Base-by-base conservation (phyloP, 2,113 vertebrate genomes). In the Aspiorhynchus laticeps region DNA sequence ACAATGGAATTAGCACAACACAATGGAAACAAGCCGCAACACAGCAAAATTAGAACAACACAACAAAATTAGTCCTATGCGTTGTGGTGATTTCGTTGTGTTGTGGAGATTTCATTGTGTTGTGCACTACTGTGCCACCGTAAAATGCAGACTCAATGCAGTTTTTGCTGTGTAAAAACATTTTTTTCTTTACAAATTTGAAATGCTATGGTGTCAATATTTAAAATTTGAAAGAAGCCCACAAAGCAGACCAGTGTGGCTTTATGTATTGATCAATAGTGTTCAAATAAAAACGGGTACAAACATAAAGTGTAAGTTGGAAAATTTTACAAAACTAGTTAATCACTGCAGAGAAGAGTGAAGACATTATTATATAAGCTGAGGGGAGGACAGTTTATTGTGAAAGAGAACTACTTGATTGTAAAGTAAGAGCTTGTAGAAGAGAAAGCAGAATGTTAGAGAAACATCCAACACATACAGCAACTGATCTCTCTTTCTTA, bases 261-360 rank as follows among this genome's bases (percentile, higher is more conserved):
- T 88, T 80, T 63, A 79, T n/a, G 41, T n/a, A 26, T 36, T 48
- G 84, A 79, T 79, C 84, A 51, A 69, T 69, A 78, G 5, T 28
- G 56, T 46, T 15, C 75, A 85, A 26, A 75, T 69, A 77, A 41
- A 83, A 53, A 73, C 1, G 19, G 21, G 36, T 61, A 36, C 15
- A 48, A 48, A 53, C 56, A 63, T 31, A 31, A 82, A n/a, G 41
- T 36, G 15, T 19, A 31, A 69, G 59, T 31, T 43, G 17, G 67
- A 67, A 76, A 67, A 41, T 41, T 65, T n/a, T n/a, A n/a, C n/a
- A 28, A 38, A 77, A 38, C 28, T 38, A 24, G 14, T 38, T 15
- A 59, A 38, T 1, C 5, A 41, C 75, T 75, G 28, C 31, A 75
- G 17, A 26, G 15, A 19, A 2, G 12, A 61, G n/a, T 21, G 5